Evolutionary conservation across 2,888 invertebrate genomes (phyloP), one percentile per base, ranked within the genome.

Genomic region (Lordiphosa andalusiaca): DNA sequence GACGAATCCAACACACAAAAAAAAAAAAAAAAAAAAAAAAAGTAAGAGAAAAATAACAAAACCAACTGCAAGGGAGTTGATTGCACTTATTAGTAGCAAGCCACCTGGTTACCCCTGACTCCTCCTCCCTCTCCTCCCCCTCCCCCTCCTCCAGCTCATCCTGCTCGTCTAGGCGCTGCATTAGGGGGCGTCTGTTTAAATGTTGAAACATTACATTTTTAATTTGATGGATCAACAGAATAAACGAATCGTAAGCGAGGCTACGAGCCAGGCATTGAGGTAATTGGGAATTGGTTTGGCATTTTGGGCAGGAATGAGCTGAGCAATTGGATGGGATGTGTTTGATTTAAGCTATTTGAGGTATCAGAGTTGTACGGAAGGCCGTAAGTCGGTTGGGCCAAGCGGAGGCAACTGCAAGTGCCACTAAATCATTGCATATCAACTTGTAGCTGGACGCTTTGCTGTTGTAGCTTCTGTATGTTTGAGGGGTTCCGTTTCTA

Each of bases 171-270:
- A 9, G 12, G 6, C n/a, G 30, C 53, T 53, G 65, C 44, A 63
- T 67, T 74, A 51, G 64, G 48, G 51, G 25, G 30, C 36, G 44
- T 38, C 21, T 56, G 69, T 71, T 67, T 73, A 85, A 87, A 85
- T 87, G 83, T 87, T 81, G 77, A 73, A 86, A 80, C 74, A 84
- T 71, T 74, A 74, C 73, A 76, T 84, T 86, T 87, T 86, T 87
- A 86, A 87, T 87, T 87, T 80, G 74, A 87, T 87, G 71, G 83
- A 87, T 86, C 88, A 87, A 87, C 86, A 87, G 86, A 86, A 82
- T 81, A 81, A 87, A 87, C 88, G 88, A 87, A 87, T 86, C 87
- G 86, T 81, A 82, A 77, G 84, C 70, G 84, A 80, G 63, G 52
- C 60, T 71, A 74, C 71, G 60, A 40, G 33, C 21, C 9, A 46